Percentiles rank a stretch among this genome's conserved stretches.
Evolutionary conservation across 2,888 invertebrate species (phyloP).

Genomic region (Lamproptera curius): DNA sequence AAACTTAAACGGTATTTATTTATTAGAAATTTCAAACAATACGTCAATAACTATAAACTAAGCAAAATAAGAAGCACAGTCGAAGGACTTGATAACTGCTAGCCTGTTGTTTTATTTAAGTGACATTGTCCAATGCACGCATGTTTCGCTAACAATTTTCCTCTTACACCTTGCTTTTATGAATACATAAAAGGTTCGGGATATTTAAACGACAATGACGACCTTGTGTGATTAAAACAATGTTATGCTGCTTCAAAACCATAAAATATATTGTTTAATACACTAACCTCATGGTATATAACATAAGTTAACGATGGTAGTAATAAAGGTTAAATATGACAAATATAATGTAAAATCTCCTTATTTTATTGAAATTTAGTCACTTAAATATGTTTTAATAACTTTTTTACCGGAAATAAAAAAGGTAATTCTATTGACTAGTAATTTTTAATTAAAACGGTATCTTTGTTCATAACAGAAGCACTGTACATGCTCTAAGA

Average conservation of each 20-base stretch:
- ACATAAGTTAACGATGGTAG: background rate
- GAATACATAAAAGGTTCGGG: background rate
- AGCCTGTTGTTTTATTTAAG: slow-evolving; percentile 13
- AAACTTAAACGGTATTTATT: too few relatives aligned
- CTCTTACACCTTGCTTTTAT: background rate
- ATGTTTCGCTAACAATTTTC: slow-evolving; percentile 12
- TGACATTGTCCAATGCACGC: slow-evolving; percentile 14
- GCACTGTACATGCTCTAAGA: too few relatives aligned
- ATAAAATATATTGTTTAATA: too few relatives aligned
- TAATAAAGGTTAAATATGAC: background rate
- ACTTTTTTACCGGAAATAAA: background rate
- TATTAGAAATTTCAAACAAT: too few relatives aligned
- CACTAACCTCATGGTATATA: background rate
- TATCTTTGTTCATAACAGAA: too few relatives aligned
- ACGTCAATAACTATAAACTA: too few relatives aligned
- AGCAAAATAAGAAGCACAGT: too few relatives aligned
- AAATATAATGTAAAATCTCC: background rate
- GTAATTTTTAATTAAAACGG: background rate
- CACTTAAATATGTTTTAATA: background rate
- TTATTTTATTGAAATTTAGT: background rate
- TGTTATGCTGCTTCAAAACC: too few relatives aligned
- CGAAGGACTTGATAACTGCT: background rate
- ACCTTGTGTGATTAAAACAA: too few relatives aligned
- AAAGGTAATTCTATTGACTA: background rate
- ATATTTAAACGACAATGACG: background rate